Evolutionary conservation across 1,140 invertebrate genomes (phyloP), one percentile per base, ranked within the genome.

Genomic region (Helicoverpa zea): DNA sequence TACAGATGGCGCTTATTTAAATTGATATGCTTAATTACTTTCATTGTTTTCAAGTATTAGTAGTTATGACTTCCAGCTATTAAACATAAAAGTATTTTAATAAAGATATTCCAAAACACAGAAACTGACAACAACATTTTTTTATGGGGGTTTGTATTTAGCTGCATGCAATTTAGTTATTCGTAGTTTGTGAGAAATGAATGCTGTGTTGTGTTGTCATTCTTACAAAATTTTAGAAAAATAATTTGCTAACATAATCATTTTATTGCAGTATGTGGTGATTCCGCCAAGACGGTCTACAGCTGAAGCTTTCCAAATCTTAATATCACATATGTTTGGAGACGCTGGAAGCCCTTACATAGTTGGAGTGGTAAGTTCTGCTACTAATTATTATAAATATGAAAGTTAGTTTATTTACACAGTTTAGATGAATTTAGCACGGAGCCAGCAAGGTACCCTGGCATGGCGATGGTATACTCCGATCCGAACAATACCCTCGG

Each of bases 271-370:
- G 98, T 99, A 99, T 95, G 98, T 99, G 47, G 98, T 99, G 14
- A 95, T 98, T 83, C 98, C 99, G 4, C 98, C 98, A 13, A 96
- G 98, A 89, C 96, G 99, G 89, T 98, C 98, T 0, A 98, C 98
- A 35, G 99, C 99, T 7, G 98, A 98, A 96, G 98, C 99, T 18
- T 98, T 99, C 88, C 98, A 99, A 96, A 99, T 99, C 87, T 95
- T 99, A n/a, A 95, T 99, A 82, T 98, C 98, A 5, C 98, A 99
- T 95, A 97, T 98, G 52, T 96, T 99, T 54, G 98, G 98, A 14
- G 98, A 99, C 96, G 98, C 98, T 52, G 98, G 98, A 52, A 99
- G 98, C 95, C 98, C 98, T 0, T 99, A 98, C 91, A 96, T 99
- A 80, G 97, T 99, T 88, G 98, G 98, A 91, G 91, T 98, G 87